phyloP scores from a whole-genome alignment of 2,888 invertebrate genomes.

The Brachynemurus nebulosus region DNA sequence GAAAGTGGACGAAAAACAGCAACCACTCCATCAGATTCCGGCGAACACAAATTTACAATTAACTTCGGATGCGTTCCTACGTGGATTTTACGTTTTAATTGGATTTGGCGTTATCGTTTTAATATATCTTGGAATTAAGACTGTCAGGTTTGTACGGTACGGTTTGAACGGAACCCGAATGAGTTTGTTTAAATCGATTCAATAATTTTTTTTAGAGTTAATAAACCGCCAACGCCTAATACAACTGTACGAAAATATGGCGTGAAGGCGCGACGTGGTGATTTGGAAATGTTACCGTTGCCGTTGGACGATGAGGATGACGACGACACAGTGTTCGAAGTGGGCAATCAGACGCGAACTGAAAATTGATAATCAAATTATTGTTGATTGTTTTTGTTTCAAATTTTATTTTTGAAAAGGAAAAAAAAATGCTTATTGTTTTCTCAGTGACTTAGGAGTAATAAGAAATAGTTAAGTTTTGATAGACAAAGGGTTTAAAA shows the following conservation, averaged over 20 bases:
- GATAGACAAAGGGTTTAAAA: no score
- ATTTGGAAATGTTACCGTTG: slow-evolving; percentile 10
- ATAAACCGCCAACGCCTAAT: background rate
- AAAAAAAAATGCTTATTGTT: no score
- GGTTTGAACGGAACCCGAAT: background rate
- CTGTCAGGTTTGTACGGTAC: background rate
- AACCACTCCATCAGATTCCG: no score
- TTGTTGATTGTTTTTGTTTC: no score
- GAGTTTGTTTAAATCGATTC: background rate
- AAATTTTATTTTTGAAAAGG: no score
- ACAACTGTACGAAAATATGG: slow-evolving; percentile 8
- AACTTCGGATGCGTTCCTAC: slow-evolving; percentile 7
- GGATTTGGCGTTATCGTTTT: slow-evolving; percentile 5
- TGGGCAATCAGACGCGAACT: slow-evolving; percentile 2
- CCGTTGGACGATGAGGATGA: slow-evolving; percentile 9
- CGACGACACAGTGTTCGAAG: slow-evolving; percentile 9
- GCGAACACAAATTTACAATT: slow-evolving; percentile 2
- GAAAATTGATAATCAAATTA: no score
- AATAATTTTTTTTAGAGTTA: slow-evolving; percentile 4
- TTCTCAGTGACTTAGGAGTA: no score
- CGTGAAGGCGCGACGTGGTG: slow-evolving; percentile 5
- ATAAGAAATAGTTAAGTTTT: no score
- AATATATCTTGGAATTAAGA: slow-evolving; percentile 8
- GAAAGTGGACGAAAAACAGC: no score
- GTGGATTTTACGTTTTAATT: slow-evolving; percentile 9